Base-by-base conservation (phyloP, 2,797 vertebrate species). In the Neomorphus geoffroyi region DNA sequence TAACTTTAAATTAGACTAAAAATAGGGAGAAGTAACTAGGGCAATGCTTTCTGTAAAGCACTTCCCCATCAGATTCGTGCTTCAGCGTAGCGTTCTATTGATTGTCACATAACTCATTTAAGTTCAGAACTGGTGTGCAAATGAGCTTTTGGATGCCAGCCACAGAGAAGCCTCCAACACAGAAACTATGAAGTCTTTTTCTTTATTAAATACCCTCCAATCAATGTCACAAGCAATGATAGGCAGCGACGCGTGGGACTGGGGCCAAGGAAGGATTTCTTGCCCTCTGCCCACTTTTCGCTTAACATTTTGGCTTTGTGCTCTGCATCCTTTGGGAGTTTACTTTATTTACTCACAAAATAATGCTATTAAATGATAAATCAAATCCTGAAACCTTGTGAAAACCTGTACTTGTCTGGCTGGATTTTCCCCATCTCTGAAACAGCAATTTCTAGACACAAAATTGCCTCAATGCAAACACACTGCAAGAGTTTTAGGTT, bases 181-280 rank as follows among this genome's bases (percentile, higher is more conserved):
- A 67, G 58, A 54, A 92, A 57, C 45, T 8, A 60, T 16, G 30
- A 64, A 80, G 33, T 61, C 27, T 54, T 78, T 37, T 37, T 67
- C 79, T 83, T 75, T 56, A 91, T 90, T 91, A 87, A 95, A 91
- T 23, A 66, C 41, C 13, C 80, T 86, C 86, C 77, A 90, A 95
- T 86, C 83, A 92, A 65, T 16, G 61, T 35, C 88, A 88, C 58
- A 60, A 80, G 67, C 70, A 69, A 33, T 5, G 45, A 89, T 8
- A 78, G 8, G 9, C 67, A 91, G 58, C n/a, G 51, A 53, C 15
- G n/a, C 9, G 26, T 3, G 21, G 69, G 57, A 78, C 0, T 58
- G 30, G n/a, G 22, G 80, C 80, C 79, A 81, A 33, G 37, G 57
- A 71, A 92, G 64, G 53, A 78, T 89, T 91, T 93, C 64, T 85